A percentile compares a stretch with the other conserved stretches of the same genome.
Conservation (phyloP, 2,113 vertebrate species). For the Enhydra lutris region DNA sequence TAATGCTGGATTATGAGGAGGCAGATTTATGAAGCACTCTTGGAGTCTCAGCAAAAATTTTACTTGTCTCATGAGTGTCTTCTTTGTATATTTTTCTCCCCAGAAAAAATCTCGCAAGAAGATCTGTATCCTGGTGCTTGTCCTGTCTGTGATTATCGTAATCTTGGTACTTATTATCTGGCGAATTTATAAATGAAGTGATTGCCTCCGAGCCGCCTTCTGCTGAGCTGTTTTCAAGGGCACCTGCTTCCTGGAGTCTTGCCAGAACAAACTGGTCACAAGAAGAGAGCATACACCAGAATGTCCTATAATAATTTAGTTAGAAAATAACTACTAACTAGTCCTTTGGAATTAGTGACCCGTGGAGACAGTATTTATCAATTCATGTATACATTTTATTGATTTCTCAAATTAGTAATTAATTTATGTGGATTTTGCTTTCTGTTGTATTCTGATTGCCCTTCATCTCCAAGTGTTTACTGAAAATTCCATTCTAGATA, state of each 20-base stretch:
- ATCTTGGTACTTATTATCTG: conserved; percentile 89
- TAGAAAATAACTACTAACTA: conserved; percentile 84
- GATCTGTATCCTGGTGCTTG: conserved; percentile 93
- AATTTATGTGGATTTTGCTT: conserved; percentile 79
- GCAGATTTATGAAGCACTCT: conserved; percentile 16
- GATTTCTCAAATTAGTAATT: conserved; percentile 80
- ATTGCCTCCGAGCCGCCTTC: conserved; percentile 56
- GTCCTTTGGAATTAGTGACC: conserved; percentile 82
- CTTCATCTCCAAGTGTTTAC: conserved; percentile 75
- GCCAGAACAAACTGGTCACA: conserved; percentile 75
- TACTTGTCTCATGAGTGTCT: conserved; percentile 56
- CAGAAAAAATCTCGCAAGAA: conserved; percentile 99
- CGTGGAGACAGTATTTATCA: conserved; percentile 81
- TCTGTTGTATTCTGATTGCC: conserved; percentile 77
- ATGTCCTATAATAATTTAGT: conserved; percentile 80
- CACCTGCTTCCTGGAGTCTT: conserved; percentile 69
- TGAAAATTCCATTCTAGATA: conserved; percentile 70
- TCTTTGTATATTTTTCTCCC: conserved; percentile 69
- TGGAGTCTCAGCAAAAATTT: not conserved
- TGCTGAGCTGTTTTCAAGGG: conserved; percentile 59
- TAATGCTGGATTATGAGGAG: conserved; percentile 6
- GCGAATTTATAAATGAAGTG: conserved; percentile 78
- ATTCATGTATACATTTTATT: conserved; percentile 78
- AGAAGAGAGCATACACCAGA: conserved; percentile 77
- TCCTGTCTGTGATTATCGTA: conserved; percentile 82